Base-by-base conservation (phyloP, 1,140 invertebrate species). In the Drosophila littoralis region DNA sequence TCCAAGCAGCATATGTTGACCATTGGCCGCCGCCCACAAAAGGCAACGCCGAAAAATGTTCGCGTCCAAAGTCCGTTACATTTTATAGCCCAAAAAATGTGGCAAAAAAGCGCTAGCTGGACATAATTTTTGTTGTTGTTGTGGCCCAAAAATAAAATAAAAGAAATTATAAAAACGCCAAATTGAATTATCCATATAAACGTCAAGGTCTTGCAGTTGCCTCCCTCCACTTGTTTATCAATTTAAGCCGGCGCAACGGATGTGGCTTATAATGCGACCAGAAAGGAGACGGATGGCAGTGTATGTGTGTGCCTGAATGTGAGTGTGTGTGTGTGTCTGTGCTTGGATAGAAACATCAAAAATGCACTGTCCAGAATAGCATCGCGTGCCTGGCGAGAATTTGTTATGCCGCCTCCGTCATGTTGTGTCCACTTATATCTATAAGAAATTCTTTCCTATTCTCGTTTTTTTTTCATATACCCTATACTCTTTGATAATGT, bases 101-200 rank as follows among this genome's bases (percentile, higher is more conserved):
- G 45, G 35, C 45, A 66, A 33, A 38, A 55, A 33, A 55, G 50
- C 22, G 22, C 22, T 28, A 28, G 22, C 22, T 28, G 22, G 22
- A 28, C 22, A 28, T 28, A 28, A 28, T 28, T 28, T 28, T 5
- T 5, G 22, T 28, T 28, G 22, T 28, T 28, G 22, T 28, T 28
- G 0, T 28, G 22, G 22, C 22, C 22, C 22, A 28, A 74, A 69
- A 69, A 85, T 57, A 13, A 43, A 43, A 40, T 40, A 40, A 43
- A 43, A 48, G 9, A 57, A 60, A 64, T 83, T 79, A 78, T 60
- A 89, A 89, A 89, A 22, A 89, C 77, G 75, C 78, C 69, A 86
- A 89, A 89, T 88, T 89, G 83, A 89, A 89, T 89, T 89, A 88
- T 88, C 84, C 83, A 77, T 89, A 83, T 80, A 86, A 86, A 83